Conservation (phyloP, 2,797 vertebrate species). For the Leucoraja ocellata region DNA sequence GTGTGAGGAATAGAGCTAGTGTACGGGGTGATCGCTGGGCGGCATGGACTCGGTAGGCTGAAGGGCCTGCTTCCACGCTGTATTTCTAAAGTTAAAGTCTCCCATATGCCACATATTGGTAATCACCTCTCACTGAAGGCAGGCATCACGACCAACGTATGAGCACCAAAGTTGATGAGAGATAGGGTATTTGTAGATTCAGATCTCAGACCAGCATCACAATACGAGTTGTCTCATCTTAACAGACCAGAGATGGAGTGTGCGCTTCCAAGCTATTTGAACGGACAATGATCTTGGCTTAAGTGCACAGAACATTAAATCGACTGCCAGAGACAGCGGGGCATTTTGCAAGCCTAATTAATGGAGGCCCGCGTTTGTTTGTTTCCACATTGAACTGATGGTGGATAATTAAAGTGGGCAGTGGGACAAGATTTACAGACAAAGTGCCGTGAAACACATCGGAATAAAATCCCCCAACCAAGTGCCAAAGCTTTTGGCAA, state of each 20-base stretch:
- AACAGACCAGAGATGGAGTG: background rate
- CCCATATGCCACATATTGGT: too few species aligned
- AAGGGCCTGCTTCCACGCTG: too few species aligned
- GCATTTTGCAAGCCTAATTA: background rate
- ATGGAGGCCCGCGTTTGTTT: background rate
- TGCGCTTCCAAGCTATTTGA: background rate
- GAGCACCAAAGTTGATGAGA: too few species aligned
- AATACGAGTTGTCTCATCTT: background rate
- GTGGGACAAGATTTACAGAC: background rate
- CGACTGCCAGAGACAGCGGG: background rate
- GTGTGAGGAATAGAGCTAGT: too few species aligned
- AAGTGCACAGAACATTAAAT: background rate
- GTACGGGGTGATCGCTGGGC: too few species aligned
- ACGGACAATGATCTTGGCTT: background rate
- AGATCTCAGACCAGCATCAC: background rate
- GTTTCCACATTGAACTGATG: background rate
- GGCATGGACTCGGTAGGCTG: too few species aligned
- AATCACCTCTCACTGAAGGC: too few species aligned
- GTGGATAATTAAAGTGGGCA: background rate
- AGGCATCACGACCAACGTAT: too few species aligned
- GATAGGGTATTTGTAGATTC: too few species aligned
- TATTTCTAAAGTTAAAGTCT: too few species aligned
- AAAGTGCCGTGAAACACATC: background rate
- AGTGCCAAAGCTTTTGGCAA: background rate
- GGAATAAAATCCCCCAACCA: background rate